Conservation (phyloP, 2,797 vertebrate species). For the Mormyrus hasselquistii region DNA sequence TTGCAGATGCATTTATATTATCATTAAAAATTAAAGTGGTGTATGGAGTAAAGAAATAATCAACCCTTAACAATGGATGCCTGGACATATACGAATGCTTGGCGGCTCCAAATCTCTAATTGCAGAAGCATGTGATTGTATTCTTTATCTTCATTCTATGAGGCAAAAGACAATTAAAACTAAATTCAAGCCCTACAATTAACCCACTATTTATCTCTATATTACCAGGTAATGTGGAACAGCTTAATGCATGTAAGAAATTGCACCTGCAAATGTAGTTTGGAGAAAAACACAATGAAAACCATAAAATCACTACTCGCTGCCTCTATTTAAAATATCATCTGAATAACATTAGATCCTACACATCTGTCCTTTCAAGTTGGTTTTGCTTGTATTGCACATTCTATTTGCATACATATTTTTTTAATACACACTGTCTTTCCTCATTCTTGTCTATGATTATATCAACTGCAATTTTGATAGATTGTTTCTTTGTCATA, state of each 20-base stretch:
- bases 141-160: neutral
- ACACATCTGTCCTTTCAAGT: neutral
- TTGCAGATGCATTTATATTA: neutral
- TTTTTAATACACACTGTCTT: neutral
- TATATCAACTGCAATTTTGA: neutral
- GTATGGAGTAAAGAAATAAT: neutral
- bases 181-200: neutral
- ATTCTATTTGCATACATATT: neutral
- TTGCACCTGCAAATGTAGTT: neutral
- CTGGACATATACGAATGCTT: neutral
- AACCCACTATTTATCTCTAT: neutral
- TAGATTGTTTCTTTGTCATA: neutral
- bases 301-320: neutral
- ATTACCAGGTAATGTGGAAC: neutral
- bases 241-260: neutral
- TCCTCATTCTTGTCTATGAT: neutral
- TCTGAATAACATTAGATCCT: neutral
- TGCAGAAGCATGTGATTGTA: neutral
- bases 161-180: neutral
- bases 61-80: neutral
- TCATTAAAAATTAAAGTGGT: neutral
- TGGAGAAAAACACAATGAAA: neutral
- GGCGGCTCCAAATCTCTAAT: neutral
- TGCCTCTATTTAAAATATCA: neutral
- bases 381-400: neutral